Conservation (phyloP, 2,888 invertebrate species). For the Euproctis similis region DNA sequence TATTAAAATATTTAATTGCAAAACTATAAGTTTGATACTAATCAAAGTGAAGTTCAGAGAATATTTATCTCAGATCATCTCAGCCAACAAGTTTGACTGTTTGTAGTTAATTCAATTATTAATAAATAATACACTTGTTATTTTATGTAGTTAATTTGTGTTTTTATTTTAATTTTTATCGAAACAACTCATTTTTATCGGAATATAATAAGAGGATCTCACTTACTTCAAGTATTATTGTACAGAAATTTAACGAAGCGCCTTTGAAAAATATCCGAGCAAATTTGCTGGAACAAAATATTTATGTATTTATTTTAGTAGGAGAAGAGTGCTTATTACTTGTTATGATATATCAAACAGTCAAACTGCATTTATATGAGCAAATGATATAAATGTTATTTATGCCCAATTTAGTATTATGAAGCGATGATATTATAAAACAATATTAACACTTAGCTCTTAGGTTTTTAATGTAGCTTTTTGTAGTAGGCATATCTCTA, state of each 20-base stretch:
- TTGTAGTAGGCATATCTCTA: too few species aligned
- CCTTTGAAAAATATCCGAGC: conserved; percentile 19
- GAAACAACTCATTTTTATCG: too few species aligned
- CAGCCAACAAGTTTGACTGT: conserved; percentile 35
- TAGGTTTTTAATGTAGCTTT: too few species aligned
- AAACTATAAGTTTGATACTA: neutral
- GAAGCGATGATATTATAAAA: conserved; percentile 3
- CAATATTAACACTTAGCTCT: too few species aligned
- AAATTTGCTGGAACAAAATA: conserved; percentile 7
- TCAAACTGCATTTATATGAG: conserved; percentile 27
- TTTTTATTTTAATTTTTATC: too few species aligned
- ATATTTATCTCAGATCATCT: conserved; percentile 12
- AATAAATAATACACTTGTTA: conserved; percentile 28
- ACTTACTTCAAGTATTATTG: too few species aligned
- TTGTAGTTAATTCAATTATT: conserved; percentile 25
- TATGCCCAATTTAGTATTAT: conserved; percentile 36
- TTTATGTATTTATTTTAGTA: neutral
- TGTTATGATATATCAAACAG: too few species aligned
- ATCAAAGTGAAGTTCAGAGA: too few species aligned
- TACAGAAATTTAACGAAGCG: too few species aligned
- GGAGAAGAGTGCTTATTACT: too few species aligned
- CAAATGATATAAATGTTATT: conserved; percentile 25
- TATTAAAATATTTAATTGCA: too few species aligned
- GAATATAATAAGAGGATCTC: too few species aligned
- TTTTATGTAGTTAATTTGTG: conserved; percentile 7